phyloP scores from a whole-genome alignment of 2,113 vertebrate species.

The Rhagologus leucostigma region DNA sequence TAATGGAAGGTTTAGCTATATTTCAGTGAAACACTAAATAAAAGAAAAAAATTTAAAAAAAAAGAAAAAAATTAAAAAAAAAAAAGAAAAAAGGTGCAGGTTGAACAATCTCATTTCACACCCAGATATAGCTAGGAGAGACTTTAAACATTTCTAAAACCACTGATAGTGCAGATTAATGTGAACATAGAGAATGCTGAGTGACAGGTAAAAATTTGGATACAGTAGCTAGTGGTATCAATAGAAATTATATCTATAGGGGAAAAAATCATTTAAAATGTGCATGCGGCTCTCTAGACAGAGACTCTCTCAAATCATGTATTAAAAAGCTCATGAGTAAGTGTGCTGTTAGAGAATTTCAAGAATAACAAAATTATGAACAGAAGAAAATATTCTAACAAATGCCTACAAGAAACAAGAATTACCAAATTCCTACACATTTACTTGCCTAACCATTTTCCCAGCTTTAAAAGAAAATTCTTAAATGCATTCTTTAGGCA shows the following conservation, averaged over 20 bases:
- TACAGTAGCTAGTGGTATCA: neutral
- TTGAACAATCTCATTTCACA: neutral
- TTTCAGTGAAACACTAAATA: neutral
- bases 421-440: neutral
- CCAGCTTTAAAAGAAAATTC: neutral
- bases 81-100: neutral
- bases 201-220: neutral
- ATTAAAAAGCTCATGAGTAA: neutral
- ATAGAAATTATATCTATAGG: neutral
- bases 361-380: neutral
- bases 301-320: neutral
- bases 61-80: neutral
- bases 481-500: neutral
- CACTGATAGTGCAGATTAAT: neutral
- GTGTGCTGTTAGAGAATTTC: neutral
- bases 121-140: neutral
- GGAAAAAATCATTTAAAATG: neutral
- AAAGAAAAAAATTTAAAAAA: neutral
- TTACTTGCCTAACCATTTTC: neutral
- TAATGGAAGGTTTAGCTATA: neutral
- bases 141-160: neutral
- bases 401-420: neutral
- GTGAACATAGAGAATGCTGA: neutral
- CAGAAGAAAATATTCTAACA: neutral
- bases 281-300: neutral